Conservation (phyloP, 2,113 vertebrate genomes). For the Bagarius yarrelli region DNA sequence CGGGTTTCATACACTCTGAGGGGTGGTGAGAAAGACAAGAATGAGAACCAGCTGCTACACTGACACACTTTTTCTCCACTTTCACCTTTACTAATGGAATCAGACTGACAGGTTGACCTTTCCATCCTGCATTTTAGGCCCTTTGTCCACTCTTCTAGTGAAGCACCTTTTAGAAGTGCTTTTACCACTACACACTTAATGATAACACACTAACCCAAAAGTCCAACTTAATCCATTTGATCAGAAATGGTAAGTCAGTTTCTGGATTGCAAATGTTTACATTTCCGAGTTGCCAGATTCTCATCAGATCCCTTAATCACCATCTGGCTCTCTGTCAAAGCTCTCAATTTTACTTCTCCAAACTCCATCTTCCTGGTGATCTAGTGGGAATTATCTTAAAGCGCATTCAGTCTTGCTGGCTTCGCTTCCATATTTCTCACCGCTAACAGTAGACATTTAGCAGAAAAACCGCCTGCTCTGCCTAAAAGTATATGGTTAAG, state of each 20-base stretch:
- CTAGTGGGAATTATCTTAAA: background rate
- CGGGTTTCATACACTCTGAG: background rate
- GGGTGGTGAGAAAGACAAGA: background rate
- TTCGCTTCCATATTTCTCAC: background rate
- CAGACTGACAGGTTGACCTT: slow-evolving; percentile 1
- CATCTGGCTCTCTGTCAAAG: background rate
- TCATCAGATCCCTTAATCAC: background rate
- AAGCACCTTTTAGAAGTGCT: background rate
- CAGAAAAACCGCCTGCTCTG: background rate
- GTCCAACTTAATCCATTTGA: background rate
- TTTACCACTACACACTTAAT: background rate
- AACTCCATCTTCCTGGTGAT: background rate
- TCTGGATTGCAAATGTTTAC: background rate
- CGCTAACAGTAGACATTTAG: slow-evolving; percentile 17
- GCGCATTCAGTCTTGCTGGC: background rate
- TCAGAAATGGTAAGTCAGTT: slow-evolving; percentile 5
- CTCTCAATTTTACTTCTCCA: background rate
- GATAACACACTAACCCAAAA: background rate
- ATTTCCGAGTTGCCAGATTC: background rate
- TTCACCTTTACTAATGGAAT: slow-evolving; percentile 31
- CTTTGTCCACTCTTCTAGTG: background rate
- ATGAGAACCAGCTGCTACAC: slow-evolving; percentile 28
- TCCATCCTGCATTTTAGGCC: background rate
- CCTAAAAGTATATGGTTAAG: slow-evolving; percentile 13
- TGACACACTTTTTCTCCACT: background rate